Evolutionary conservation across 2,888 invertebrate genomes (phyloP).

Genomic region (Parnassius smintheus): DNA sequence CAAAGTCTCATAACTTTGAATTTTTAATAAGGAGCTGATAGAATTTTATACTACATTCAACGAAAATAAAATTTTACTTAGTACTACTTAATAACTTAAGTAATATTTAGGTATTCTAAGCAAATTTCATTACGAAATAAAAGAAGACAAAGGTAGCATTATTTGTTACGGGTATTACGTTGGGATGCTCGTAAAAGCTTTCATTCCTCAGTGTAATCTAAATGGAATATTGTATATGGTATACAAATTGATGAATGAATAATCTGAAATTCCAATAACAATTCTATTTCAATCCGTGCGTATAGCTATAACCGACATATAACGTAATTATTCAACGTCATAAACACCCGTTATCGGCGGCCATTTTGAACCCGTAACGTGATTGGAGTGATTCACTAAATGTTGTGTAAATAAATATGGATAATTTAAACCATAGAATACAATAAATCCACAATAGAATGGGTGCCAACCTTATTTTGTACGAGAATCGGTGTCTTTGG

Average conservation of each 20-base stretch:
- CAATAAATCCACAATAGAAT: too few relatives aligned
- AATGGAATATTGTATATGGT: slow-evolving; percentile 9
- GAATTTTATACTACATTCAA: too few relatives aligned
- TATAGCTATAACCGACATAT: slow-evolving; percentile 6
- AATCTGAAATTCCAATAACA: neutral
- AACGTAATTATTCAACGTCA: slow-evolving; percentile 23
- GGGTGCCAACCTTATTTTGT: too few relatives aligned
- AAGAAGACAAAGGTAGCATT: neutral
- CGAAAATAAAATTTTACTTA: too few relatives aligned
- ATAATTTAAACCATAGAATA: neutral
- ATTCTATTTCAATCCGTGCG: slow-evolving; percentile 17
- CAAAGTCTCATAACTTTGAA: too few relatives aligned
- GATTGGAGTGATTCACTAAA: slow-evolving; percentile 9
- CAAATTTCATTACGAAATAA: neutral
- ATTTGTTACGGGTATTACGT: neutral
- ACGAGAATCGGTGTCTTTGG: too few relatives aligned
- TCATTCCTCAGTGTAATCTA: neutral
- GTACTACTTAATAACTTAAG: too few relatives aligned
- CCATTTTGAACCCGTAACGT: slow-evolving; percentile 19
- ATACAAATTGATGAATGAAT: slow-evolving; percentile 11
- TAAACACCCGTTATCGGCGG: slow-evolving; percentile 4
- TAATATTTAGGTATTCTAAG: neutral
- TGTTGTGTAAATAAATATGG: slow-evolving; percentile 3
- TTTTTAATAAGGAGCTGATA: too few relatives aligned
- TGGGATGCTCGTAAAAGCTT: slow-evolving; percentile 11